phyloP scores from a whole-genome alignment of 1,140 invertebrate genomes.

The Brachionus asplanchnoidis region DNA sequence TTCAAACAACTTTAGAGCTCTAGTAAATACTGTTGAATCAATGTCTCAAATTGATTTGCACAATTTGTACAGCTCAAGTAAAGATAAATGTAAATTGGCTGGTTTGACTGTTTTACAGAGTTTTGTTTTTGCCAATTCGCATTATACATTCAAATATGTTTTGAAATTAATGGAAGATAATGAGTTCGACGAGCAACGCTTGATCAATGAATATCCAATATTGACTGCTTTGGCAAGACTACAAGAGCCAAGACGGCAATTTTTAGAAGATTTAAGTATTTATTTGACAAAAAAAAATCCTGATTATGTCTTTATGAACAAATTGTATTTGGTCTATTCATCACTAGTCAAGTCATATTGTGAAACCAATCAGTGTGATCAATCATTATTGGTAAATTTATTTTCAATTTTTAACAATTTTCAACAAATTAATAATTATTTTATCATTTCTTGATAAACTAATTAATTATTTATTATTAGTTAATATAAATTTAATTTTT shows the following conservation, averaged over 20 bases:
- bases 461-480: not conserved
- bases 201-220: constrained; percentile 33
- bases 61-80: not conserved
- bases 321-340: constrained; percentile 35
- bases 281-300: not conserved
- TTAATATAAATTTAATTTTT: not conserved
- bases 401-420: not conserved
- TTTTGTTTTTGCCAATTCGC: constrained; percentile 24
- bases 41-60: not conserved
- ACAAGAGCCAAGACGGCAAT: not conserved
- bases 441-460: not conserved
- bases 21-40: not conserved
- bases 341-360: constrained; percentile 6
- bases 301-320: constrained; percentile 21
- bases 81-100: constrained; percentile 16
- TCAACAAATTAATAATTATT: not conserved
- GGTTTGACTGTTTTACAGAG: not conserved
- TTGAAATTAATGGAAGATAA: constrained; percentile 10
- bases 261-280: not conserved
- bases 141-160: not conserved
- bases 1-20: constrained; percentile 27
- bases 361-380: not conserved
- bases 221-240: constrained; percentile 38
- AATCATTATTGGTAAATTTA: not conserved
- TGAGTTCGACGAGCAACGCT: constrained; percentile 2